phyloP scores from a whole-genome alignment of 2,888 invertebrate species.

The Digitonthophagus gazella region DNA sequence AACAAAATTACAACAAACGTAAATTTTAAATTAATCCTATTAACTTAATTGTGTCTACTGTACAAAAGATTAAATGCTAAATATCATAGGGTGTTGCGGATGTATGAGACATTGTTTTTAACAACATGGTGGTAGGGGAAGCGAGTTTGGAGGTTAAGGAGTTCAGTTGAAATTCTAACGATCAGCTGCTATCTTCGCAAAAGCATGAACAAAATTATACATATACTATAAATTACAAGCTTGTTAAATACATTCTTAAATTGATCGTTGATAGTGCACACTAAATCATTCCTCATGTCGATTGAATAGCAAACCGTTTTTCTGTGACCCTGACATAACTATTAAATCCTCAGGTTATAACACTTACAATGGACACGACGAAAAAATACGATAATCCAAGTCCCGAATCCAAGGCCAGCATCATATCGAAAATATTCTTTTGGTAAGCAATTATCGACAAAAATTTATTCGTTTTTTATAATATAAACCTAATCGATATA shows the following conservation, averaged over 20 bases:
- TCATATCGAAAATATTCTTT: constrained; percentile 60
- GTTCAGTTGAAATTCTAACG: not conserved
- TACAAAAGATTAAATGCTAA: no score
- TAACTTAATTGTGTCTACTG: no score
- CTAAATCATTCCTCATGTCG: not conserved
- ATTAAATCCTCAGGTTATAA: not conserved
- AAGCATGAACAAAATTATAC: no score
- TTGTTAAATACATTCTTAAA: not conserved
- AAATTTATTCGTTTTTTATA: not conserved
- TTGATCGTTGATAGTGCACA: not conserved
- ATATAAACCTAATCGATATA: not conserved
- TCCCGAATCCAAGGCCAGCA: constrained; percentile 60
- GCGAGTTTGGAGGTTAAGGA: not conserved
- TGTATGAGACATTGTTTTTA: not conserved
- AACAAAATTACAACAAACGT: no score
- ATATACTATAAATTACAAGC: no score
- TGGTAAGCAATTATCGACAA: constrained; percentile 56
- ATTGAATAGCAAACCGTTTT: not conserved
- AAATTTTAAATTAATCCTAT: no score
- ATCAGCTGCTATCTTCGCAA: not conserved
- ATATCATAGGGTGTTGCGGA: no score
- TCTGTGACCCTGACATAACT: not conserved
- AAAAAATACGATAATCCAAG: constrained; percentile 61
- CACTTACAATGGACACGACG: constrained; percentile 58
- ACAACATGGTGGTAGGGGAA: not conserved